Evolutionary conservation across 2,797 vertebrate species (phyloP).

Genomic region (Synanceia verrucosa): DNA sequence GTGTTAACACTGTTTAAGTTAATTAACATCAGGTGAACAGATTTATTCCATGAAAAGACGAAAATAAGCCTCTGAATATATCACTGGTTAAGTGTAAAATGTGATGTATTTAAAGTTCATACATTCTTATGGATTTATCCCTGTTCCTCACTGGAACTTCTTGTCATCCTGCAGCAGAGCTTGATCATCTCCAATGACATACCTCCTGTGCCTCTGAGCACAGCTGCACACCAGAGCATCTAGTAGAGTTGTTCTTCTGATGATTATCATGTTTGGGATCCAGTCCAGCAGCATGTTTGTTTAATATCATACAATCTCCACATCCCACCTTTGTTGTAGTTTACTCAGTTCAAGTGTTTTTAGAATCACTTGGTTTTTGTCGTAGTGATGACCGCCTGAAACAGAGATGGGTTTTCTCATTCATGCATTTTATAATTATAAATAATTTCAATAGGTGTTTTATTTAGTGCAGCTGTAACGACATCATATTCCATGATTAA

Average conservation of each 20-base stretch:
- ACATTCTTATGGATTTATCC: constrained; percentile 32
- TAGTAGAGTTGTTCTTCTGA: background rate
- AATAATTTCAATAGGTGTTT: background rate
- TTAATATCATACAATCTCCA: constrained; percentile 87
- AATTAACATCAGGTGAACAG: constrained; percentile 32
- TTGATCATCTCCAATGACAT: background rate
- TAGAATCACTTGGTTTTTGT: constrained; percentile 89
- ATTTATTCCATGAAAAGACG: constrained; percentile 21
- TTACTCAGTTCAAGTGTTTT: constrained; percentile 83
- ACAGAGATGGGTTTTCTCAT: constrained; percentile 8
- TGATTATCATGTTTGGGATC: background rate
- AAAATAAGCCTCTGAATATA: constrained; percentile 22
- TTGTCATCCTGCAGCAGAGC: constrained; percentile 23
- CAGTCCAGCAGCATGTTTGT: constrained; percentile 7
- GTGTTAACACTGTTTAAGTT: constrained; percentile 70
- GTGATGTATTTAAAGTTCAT: constrained; percentile 40
- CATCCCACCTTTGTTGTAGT: constrained; percentile 87
- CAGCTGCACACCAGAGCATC: constrained; percentile 20
- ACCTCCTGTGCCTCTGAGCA: too few species aligned
- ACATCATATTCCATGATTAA: background rate
- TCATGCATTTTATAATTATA: rapidly evolving
- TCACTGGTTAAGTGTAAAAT: constrained; percentile 24
- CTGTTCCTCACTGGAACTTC: background rate
- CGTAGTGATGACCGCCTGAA: constrained; percentile 90
- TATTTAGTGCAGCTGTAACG: background rate